A percentile compares a stretch with the other conserved stretches of the same genome.
Conservation (phyloP, 2,797 vertebrate species). For the Gobio occitaniae region DNA sequence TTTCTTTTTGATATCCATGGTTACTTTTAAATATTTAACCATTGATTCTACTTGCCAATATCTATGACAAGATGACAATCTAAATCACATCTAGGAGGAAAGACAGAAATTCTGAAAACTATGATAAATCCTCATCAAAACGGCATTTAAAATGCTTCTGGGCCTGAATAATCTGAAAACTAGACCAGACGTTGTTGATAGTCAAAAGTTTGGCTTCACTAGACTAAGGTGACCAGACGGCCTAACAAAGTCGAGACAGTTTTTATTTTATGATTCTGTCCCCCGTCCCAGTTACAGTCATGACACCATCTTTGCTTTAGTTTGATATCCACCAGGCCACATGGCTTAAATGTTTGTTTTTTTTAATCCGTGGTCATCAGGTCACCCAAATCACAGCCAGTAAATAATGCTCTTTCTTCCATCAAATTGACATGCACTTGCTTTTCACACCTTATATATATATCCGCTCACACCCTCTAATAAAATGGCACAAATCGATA, state of each 20-base stretch:
- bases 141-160: neutral
- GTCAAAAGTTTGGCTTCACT: neutral
- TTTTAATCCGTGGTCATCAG: neutral
- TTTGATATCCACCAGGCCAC: neutral
- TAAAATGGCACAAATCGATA: slow-evolving; percentile 40
- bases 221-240: neutral
- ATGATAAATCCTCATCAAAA: neutral
- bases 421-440: slow-evolving; percentile 10
- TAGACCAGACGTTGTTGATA: neutral
- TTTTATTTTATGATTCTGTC: neutral
- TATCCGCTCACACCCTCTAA: slow-evolving; percentile 29
- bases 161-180: neutral
- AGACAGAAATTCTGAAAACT: neutral
- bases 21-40: neutral
- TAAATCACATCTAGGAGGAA: neutral
- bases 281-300: neutral
- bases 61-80: neutral
- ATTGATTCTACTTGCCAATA: neutral
- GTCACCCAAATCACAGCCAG: neutral
- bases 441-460: slow-evolving; percentile 31
- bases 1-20: neutral
- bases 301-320: slow-evolving; percentile 5
- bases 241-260: neutral
- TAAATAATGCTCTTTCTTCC: neutral
- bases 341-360: neutral